phyloP scores from a whole-genome alignment of 1,140 invertebrate genomes.

The Cotesia typhae region DNA sequence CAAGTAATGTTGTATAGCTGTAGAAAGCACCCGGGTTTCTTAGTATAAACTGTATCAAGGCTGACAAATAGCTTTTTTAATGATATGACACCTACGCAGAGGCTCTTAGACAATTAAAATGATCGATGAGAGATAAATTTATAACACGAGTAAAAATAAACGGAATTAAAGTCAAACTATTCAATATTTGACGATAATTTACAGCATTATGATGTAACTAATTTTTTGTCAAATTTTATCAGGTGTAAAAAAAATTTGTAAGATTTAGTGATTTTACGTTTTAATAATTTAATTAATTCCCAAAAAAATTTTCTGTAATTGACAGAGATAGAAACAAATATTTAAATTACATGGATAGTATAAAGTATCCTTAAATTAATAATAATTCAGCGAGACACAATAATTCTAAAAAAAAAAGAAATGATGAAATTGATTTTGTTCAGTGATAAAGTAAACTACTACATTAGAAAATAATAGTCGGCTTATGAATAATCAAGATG shows the following conservation, averaged over 20 bases:
- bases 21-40: background rate
- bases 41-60: background rate
- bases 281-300: no score
- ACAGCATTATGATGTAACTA: background rate
- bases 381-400: background rate
- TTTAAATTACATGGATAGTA: no score
- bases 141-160: background rate
- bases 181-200: background rate
- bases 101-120: conserved; percentile 25
- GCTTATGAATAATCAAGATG: background rate
- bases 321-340: no score
- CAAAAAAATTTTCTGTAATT: no score
- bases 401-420: background rate
- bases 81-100: conserved; percentile 18
- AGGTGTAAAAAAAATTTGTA: no score
- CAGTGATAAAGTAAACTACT: conserved; percentile 7
- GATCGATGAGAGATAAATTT: conserved; percentile 20
- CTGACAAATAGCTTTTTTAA: background rate
- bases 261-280: no score
- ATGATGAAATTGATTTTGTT: conserved; percentile 11
- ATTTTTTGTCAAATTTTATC: background rate
- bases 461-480: conserved; percentile 3
- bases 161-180: background rate
- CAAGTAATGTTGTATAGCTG: no score
- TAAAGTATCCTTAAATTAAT: no score